Evolutionary conservation across 2,113 vertebrate genomes (phyloP).

Genomic region (Eptesicus fuscus): DNA sequence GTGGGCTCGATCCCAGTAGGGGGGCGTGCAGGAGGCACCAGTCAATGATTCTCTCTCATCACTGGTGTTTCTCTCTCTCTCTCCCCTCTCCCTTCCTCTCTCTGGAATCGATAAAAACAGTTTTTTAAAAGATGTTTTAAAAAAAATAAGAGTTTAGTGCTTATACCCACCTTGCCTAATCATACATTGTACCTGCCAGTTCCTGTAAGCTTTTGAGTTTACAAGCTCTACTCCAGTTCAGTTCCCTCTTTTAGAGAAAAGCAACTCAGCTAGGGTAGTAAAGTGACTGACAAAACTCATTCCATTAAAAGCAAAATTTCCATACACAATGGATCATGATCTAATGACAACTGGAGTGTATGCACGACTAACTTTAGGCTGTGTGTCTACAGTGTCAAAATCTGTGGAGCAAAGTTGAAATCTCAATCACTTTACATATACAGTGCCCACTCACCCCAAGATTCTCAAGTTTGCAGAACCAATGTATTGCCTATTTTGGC

Average conservation of each 20-base stretch:
- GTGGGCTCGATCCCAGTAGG: too few relatives aligned
- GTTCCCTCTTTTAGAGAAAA: not conserved
- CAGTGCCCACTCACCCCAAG: not conserved
- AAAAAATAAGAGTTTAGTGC: not conserved
- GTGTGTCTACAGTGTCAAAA: not conserved
- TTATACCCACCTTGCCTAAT: not conserved
- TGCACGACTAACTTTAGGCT: not conserved
- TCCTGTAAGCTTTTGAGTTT: not conserved
- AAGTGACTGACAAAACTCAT: not conserved
- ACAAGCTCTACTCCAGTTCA: not conserved
- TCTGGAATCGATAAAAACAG: too few relatives aligned
- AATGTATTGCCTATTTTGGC: not conserved
- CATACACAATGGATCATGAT: not conserved
- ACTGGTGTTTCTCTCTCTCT: too few relatives aligned
- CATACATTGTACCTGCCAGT: not conserved
- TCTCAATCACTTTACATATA: not conserved
- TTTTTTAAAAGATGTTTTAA: not conserved
- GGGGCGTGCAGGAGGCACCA: too few relatives aligned
- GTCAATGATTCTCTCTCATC: too few relatives aligned
- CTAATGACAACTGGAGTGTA: not conserved
- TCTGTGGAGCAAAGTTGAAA: not conserved
- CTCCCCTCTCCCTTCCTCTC: too few relatives aligned
- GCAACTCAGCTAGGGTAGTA: not conserved
- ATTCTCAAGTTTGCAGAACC: conserved; percentile 6
- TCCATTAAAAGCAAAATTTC: not conserved